A percentile compares a stretch with the other conserved stretches of the same genome.
These are phyloP conservation scores for Xiphydria camelus DNA, from an alignment of 2,888 invertebrate genomes.

Conservation along the genomic window DNA sequence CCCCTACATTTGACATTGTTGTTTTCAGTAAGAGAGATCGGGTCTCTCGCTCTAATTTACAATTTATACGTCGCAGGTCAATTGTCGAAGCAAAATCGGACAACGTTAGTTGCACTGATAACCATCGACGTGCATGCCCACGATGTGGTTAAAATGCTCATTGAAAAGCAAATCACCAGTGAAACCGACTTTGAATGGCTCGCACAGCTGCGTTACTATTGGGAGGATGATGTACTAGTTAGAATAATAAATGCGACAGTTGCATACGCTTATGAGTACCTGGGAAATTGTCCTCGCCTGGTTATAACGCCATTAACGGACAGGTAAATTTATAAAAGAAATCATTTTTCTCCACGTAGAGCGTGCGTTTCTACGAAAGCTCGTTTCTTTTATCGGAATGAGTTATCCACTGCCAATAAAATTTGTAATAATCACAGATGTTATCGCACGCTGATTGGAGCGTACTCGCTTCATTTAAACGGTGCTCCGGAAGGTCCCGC, in stretches of 20 bases:
- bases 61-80: constrained; percentile 60
- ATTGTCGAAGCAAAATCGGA: constrained; percentile 71
- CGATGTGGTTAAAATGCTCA: constrained; percentile 74
- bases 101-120: constrained; percentile 80
- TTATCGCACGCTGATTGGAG: constrained; percentile 81
- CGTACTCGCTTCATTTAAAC: constrained; percentile 80
- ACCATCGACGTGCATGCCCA: constrained; percentile 85
- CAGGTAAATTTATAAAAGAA: constrained; percentile 53
- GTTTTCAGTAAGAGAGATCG: no score
- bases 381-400: neutral
- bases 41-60: no score
- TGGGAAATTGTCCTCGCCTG: constrained; percentile 78
- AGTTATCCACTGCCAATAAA: neutral
- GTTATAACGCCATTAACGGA: constrained; percentile 77
- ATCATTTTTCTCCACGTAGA: neutral
- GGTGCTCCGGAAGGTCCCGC: constrained; percentile 87
- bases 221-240: constrained; percentile 70
- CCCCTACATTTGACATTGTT: no score
- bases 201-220: constrained; percentile 80
- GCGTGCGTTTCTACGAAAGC: neutral
- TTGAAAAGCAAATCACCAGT: constrained; percentile 66
- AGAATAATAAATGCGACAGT: constrained; percentile 81
- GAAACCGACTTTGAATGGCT: constrained; percentile 85
- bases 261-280: constrained; percentile 80
- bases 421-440: constrained; percentile 57